Base-by-base conservation (phyloP, 2,888 invertebrate genomes). In the Athalia cordata region DNA sequence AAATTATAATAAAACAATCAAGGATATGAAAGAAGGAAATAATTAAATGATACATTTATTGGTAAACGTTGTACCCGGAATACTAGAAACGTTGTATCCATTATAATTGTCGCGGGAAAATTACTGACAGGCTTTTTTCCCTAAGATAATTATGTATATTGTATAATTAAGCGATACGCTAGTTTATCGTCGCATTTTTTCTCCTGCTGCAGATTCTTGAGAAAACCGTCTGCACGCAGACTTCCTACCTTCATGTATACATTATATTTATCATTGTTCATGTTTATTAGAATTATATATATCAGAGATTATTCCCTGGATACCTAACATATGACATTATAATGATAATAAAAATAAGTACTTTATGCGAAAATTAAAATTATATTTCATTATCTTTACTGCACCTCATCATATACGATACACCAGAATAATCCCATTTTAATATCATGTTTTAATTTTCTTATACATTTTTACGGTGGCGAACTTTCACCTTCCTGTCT, bases 261-360 rank as follows among this genome's bases (percentile, higher is more conserved):
- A 86, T 86, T 89, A 87, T 89, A 89, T 89, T 89, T 89, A 89
- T 89, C 86, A 89, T 89, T 89, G 89, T 89, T 90, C 89, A 90
- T 88, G 89, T 89, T 89, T 89, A 89, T 87, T 90, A 89, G 89
- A 90, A 87, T 88, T 86, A 88, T 86, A 29, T 84, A 88, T 85
- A 86, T 85, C 85, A 88, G 88, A 88, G 87, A 87, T 87, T 88
- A 88, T 89, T 88, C 87, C 88, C 87, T 85, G 87, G 86, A 88
- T 87, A 87, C 85, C 72, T 87, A 87, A 50, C n/a, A 55, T 55
- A 55, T 86, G 87, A 87, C 85, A 86, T 87, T 88, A 85, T 84
- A 83, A 85, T 79, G 81, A 83, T 85, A 87, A 86, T 87, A 88
- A 88, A 88, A 87, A 84, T 82, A 84, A 85, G 83, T 85, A 86